Percentiles rank a stretch among this genome's conserved stretches.
Evolutionary conservation across 2,113 vertebrate genomes (phyloP).

Genomic region (Chaetodon auriga): DNA sequence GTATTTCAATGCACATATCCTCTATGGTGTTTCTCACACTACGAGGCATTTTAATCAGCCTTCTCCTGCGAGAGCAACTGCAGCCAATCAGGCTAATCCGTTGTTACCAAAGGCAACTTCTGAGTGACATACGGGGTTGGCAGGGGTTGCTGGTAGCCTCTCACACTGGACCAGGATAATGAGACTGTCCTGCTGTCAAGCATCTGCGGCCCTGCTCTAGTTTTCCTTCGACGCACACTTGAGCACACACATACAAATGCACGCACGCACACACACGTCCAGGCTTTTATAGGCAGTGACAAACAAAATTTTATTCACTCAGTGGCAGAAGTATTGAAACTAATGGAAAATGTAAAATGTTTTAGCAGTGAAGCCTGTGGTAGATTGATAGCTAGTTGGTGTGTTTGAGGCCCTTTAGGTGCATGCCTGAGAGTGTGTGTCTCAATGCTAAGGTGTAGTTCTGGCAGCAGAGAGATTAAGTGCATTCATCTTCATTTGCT

Average conservation of each 20-base stretch:
- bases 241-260: neutral
- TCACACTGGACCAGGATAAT: constrained; percentile 70
- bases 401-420: constrained; percentile 11
- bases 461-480: constrained; percentile 71
- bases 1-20: neutral
- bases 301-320: neutral
- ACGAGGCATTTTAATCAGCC: constrained; percentile 23
- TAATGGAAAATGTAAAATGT: constrained; percentile 19
- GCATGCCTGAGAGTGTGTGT: constrained; percentile 14
- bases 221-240: constrained; percentile 48
- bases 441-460: constrained; percentile 53
- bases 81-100: constrained; percentile 60
- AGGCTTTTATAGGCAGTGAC: neutral
- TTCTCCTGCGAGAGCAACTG: neutral
- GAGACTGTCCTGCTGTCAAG: constrained; percentile 73
- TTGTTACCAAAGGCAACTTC: constrained; percentile 40
- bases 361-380: neutral
- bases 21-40: constrained; percentile 5
- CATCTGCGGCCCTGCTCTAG: constrained; percentile 73
- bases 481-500: constrained; percentile 82
- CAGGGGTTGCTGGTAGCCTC: constrained; percentile 54
- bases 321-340: constrained; percentile 1
- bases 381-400: constrained; percentile 31
- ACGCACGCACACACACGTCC: neutral
- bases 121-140: constrained; percentile 70